Conservation (phyloP, 2,113 vertebrate species). For the Bubo blakistoni region DNA sequence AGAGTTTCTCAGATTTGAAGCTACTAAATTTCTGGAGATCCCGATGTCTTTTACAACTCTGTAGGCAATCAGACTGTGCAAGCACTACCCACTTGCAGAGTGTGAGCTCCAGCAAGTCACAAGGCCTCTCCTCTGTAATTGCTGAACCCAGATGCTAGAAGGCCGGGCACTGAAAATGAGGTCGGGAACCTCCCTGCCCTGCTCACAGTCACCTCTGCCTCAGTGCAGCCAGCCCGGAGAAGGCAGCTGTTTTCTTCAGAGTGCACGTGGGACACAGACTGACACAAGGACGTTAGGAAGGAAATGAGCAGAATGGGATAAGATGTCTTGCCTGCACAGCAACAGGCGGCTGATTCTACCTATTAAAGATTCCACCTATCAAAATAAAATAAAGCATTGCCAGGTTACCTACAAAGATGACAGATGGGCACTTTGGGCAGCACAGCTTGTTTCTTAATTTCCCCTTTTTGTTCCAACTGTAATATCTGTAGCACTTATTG, state of each 20-base stretch:
- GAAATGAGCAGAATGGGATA: not conserved
- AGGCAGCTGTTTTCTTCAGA: not conserved
- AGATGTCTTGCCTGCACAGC: not conserved
- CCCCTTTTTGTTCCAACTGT: not conserved
- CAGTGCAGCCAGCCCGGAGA: not conserved
- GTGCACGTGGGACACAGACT: rapidly evolving
- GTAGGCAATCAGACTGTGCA: not conserved
- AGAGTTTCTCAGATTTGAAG: not conserved
- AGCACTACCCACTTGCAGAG: not conserved
- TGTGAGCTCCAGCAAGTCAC: not conserved
- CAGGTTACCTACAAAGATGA: not conserved
- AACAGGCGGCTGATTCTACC: not conserved
- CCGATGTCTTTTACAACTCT: not conserved
- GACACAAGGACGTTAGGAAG: rapidly evolving
- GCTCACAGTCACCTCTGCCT: not conserved
- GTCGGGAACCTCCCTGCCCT: not conserved
- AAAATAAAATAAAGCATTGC: not conserved
- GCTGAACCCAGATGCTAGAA: not conserved
- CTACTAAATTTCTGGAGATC: not conserved
- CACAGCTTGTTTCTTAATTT: not conserved
- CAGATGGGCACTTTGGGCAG: not conserved
- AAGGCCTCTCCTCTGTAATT: not conserved
- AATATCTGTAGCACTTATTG: not conserved
- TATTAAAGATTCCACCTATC: not conserved
- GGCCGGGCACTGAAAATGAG: not conserved